phyloP scores from a whole-genome alignment of 1,140 invertebrate species.

The Euborellia annulipes region DNA sequence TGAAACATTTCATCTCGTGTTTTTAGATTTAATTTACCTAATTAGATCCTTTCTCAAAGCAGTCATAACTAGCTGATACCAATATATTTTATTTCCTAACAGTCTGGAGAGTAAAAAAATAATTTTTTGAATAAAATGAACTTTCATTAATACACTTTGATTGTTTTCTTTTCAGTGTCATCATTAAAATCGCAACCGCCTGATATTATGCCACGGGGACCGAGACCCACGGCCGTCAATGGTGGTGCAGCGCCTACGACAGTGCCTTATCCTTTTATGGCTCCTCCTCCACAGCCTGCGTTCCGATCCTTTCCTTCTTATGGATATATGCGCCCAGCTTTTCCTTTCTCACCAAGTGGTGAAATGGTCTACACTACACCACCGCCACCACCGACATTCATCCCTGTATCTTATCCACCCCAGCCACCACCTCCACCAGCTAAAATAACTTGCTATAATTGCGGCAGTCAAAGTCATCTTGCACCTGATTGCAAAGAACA shows the following conservation, averaged over 20 bases:
- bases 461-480: conserved; percentile 56
- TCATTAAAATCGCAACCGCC: too few species aligned
- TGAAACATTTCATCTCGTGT: too few species aligned
- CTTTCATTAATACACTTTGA: too few species aligned
- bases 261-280: conserved; percentile 12
- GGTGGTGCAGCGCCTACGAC: conserved; percentile 7
- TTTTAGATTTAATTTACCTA: too few species aligned
- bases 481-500: conserved; percentile 69
- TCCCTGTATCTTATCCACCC: conserved; percentile 28
- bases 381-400: conserved; percentile 29
- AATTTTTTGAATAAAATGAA: too few species aligned
- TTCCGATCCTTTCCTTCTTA: conserved; percentile 16
- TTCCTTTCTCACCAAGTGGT: conserved; percentile 8
- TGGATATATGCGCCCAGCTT: conserved; percentile 8
- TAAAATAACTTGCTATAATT: conserved; percentile 54
- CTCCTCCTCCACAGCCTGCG: conserved; percentile 14
- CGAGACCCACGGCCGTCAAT: neutral
- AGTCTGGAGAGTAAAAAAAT: too few species aligned
- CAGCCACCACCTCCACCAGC: conserved; percentile 28
- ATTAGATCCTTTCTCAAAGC: too few species aligned
- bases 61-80: too few species aligned
- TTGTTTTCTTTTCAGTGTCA: too few species aligned
- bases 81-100: too few species aligned
- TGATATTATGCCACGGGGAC: conserved; percentile 1
- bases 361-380: conserved; percentile 16